These are phyloP conservation scores for Percopsis omiscomaycus DNA, from an alignment of 2,797 vertebrate species.

Conservation along the genomic window DNA sequence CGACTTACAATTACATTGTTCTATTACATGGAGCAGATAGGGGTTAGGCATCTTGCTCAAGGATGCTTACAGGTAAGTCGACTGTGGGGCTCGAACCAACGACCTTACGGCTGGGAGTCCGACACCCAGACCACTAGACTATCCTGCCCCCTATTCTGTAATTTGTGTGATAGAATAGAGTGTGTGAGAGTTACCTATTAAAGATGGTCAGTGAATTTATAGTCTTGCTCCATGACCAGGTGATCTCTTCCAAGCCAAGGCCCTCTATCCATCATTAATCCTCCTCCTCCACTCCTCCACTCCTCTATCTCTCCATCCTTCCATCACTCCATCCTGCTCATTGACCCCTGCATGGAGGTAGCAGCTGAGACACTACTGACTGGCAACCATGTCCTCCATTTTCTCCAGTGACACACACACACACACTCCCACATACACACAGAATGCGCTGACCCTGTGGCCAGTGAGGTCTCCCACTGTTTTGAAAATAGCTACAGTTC, in stretches of 20 bases:
- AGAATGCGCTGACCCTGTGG: background rate
- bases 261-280: slow-evolving; percentile 32
- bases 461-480: background rate
- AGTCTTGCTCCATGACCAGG: slow-evolving; percentile 18
- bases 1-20: too few relatives aligned
- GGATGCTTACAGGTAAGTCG: too few relatives aligned
- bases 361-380: slow-evolving; percentile 66
- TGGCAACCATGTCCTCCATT: slow-evolving; percentile 64
- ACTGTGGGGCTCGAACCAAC: too few relatives aligned
- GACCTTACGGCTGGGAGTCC: too few relatives aligned
- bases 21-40: too few relatives aligned
- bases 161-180: too few relatives aligned
- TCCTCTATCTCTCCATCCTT: too few relatives aligned
- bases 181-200: too few relatives aligned
- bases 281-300: slow-evolving; percentile 34
- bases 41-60: too few relatives aligned
- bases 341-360: slow-evolving; percentile 59
- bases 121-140: too few relatives aligned
- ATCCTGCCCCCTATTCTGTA: too few relatives aligned
- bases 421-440: background rate
- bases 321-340: slow-evolving; percentile 21
- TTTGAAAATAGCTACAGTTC: background rate
- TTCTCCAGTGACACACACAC: slow-evolving; percentile 13
- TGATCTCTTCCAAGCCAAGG: slow-evolving; percentile 28
- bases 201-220: background rate